Evolutionary conservation across 2,888 invertebrate species (phyloP).

Genomic region (Leptinotarsa haldemani): DNA sequence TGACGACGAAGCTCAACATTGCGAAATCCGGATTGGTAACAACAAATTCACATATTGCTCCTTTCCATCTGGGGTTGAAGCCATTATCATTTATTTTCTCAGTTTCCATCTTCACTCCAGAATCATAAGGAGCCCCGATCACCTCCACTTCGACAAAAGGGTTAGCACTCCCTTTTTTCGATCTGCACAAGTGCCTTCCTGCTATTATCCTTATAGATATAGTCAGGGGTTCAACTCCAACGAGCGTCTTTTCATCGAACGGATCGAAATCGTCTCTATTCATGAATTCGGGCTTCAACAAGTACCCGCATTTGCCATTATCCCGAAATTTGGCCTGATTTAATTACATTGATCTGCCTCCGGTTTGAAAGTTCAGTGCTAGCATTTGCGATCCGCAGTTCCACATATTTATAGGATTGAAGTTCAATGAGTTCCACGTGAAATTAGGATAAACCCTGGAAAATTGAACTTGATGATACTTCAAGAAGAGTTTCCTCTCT

Average conservation of each 20-base stretch:
- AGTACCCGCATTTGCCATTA: conserved; percentile 93
- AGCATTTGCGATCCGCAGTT: conserved; percentile 97
- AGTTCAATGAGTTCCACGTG: conserved; percentile 91
- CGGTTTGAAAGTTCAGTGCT: conserved; percentile 96
- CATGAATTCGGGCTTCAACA: conserved; percentile 93
- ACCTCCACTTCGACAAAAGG: conserved; percentile 95
- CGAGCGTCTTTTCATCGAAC: conserved; percentile 73
- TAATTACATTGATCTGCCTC: conserved; percentile 95
- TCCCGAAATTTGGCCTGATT: conserved; percentile 93
- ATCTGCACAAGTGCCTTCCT: conserved; percentile 88
- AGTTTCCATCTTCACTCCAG: conserved; percentile 84
- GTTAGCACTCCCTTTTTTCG: conserved; percentile 85
- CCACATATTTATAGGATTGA: conserved; percentile 95
- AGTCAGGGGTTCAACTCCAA: conserved; percentile 72
- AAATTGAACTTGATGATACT: conserved; percentile 76
- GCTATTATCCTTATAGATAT: conserved; percentile 84
- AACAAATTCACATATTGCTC: conserved; percentile 81
- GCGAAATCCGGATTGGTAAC: conserved; percentile 86
- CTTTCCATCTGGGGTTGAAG: conserved; percentile 93
- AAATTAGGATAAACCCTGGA: conserved; percentile 96
- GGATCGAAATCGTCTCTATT: conserved; percentile 83
- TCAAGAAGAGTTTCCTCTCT: conserved; percentile 79
- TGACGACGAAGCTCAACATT: conserved; percentile 86
- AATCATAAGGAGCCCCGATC: conserved; percentile 88
- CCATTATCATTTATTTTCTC: conserved; percentile 86